Conservation (phyloP, 2,797 vertebrate species). For the Epinephelus awoara region DNA sequence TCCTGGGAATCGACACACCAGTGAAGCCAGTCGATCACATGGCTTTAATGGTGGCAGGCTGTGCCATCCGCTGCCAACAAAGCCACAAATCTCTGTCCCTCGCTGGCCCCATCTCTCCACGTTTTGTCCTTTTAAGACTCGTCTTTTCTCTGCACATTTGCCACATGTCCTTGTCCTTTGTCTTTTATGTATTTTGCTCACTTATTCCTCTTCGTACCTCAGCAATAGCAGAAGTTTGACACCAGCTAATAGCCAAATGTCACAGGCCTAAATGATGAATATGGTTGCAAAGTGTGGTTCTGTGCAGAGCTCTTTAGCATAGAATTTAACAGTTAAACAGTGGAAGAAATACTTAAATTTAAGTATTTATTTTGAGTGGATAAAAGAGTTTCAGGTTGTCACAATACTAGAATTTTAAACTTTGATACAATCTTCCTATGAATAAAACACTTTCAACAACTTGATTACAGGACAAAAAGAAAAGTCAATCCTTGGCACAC, state of each 20-base stretch:
- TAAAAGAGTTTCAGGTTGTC: too few relatives aligned
- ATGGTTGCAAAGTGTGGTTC: background rate
- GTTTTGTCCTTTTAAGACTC: conserved; percentile 22
- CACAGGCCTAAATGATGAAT: background rate
- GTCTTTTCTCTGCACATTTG: conserved; percentile 23
- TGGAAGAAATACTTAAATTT: background rate
- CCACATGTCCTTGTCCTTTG: background rate
- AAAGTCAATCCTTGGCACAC: too few relatives aligned
- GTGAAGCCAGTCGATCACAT: conserved; percentile 70
- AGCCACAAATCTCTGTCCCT: conserved; percentile 57
- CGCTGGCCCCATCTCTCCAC: conserved; percentile 7
- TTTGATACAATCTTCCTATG: too few relatives aligned
- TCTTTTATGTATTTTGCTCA: background rate
- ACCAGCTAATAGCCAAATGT: too few relatives aligned
- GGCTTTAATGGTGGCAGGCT: conserved; percentile 71
- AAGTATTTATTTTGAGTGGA: background rate
- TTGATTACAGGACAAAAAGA: too few relatives aligned
- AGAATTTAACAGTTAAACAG: background rate
- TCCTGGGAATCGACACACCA: conserved; percentile 59
- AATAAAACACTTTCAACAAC: too few relatives aligned
- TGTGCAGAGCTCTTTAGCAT: background rate
- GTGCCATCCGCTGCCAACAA: conserved; percentile 76
- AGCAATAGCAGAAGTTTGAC: too few relatives aligned
- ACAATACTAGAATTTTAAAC: too few relatives aligned
- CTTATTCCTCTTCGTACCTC: background rate